Evolutionary conservation across 2,113 vertebrate species (phyloP).

Genomic region (Grus americana): DNA sequence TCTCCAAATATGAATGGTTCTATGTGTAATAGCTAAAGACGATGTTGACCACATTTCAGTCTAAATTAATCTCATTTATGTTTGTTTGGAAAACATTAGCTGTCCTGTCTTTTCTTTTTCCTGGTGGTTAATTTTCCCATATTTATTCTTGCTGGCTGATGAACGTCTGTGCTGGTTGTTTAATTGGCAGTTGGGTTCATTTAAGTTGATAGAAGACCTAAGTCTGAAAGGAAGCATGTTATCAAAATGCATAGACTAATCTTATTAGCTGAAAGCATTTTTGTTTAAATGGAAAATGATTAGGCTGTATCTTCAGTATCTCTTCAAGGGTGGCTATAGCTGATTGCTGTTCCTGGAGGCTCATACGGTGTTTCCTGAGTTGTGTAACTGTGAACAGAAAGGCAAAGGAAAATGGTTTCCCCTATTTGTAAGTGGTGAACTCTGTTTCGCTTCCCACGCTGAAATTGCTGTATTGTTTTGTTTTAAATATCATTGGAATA

Average conservation of each 20-base stretch:
- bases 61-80: conserved; percentile 1
- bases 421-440: not conserved
- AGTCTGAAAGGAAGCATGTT: not conserved
- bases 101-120: not conserved
- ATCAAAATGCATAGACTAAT: conserved; percentile 14
- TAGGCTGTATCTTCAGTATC: not conserved
- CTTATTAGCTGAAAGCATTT: conserved; percentile 9
- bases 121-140: not conserved
- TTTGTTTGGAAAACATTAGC: conserved; percentile 5
- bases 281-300: not conserved
- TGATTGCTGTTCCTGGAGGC: not conserved
- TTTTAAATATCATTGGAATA: not conserved
- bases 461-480: not conserved
- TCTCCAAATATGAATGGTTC: not conserved
- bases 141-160: not conserved
- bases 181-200: conserved; percentile 19
- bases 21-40: not conserved
- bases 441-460: not conserved
- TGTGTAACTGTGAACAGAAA: not conserved
- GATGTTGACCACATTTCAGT: not conserved
- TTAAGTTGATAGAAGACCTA: conserved; percentile 2
- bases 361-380: not conserved
- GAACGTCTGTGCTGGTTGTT: not conserved
- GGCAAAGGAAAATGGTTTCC: not conserved
- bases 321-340: not conserved